Conservation (phyloP, 2,888 invertebrate genomes). For the Microctonus brassicae region DNA sequence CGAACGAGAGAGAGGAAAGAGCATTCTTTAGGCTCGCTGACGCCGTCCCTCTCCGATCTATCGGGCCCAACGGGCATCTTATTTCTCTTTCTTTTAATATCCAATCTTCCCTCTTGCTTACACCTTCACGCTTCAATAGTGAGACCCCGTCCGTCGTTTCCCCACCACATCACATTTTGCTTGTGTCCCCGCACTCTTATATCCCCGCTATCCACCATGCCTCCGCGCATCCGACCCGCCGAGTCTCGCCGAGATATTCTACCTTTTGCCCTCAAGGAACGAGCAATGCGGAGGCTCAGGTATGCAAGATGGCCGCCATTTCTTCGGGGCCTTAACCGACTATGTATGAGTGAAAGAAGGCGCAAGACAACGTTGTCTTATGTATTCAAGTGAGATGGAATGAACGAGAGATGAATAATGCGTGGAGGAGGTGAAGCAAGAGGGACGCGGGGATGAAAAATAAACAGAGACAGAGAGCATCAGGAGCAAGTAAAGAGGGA, state of each 20-base stretch:
- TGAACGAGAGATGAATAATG: slow-evolving; percentile 62
- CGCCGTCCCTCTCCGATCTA: slow-evolving; percentile 65
- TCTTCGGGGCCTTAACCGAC: slow-evolving; percentile 19
- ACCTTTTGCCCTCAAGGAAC: slow-evolving; percentile 70
- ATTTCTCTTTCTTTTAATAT: slow-evolving; percentile 45
- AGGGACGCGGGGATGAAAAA: slow-evolving; percentile 35
- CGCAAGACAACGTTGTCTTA: not conserved
- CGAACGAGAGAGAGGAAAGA: slow-evolving; percentile 43
- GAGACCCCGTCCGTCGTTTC: not conserved
- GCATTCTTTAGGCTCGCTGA: slow-evolving; percentile 54
- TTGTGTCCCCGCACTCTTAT: slow-evolving; percentile 19
- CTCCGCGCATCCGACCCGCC: slow-evolving; percentile 35
- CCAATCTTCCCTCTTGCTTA: slow-evolving; percentile 29
- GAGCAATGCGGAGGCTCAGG: slow-evolving; percentile 70
- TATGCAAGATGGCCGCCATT: slow-evolving; percentile 71
- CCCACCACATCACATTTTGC: slow-evolving; percentile 18
- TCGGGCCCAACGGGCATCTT: slow-evolving; percentile 59
- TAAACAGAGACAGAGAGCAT: slow-evolving; percentile 28
- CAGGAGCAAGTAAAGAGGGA: slow-evolving; percentile 28
- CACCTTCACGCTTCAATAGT: not conserved
- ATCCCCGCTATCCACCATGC: slow-evolving; percentile 29
- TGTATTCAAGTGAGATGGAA: slow-evolving; percentile 44
- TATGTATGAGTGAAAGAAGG: slow-evolving; percentile 33
- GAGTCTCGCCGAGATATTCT: slow-evolving; percentile 64
- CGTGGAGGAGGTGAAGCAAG: slow-evolving; percentile 56